phyloP scores from a whole-genome alignment of 2,888 invertebrate genomes.

The Scaeva pyrastri region DNA sequence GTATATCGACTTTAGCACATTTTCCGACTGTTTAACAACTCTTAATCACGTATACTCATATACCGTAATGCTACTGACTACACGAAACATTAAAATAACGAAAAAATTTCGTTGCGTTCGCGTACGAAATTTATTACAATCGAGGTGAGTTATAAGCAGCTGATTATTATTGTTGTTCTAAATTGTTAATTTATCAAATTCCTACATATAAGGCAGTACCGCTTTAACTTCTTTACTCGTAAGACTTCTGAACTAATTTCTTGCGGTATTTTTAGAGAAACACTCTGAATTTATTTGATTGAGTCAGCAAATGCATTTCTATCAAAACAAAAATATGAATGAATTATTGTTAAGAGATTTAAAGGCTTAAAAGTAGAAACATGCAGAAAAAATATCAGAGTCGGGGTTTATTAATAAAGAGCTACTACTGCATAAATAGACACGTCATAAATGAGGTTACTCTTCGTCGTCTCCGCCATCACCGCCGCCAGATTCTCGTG shows the following conservation, averaged over 20 bases:
- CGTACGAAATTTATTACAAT: conserved; percentile 60
- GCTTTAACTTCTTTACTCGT: background rate
- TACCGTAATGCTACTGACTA: conserved; percentile 42
- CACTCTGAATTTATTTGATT: background rate
- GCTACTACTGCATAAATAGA: background rate
- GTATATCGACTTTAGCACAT: conserved; percentile 9
- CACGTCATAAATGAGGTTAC: too few relatives aligned
- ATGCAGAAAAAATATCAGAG: background rate
- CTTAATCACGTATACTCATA: conserved; percentile 69
- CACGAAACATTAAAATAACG: conserved; percentile 47
- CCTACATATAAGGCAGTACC: background rate
- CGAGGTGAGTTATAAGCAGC: conserved; percentile 64
- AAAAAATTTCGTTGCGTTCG: conserved; percentile 61
- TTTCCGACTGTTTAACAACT: conserved; percentile 60
- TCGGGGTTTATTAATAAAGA: conserved; percentile 16
- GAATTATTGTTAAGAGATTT: background rate
- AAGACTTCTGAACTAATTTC: background rate
- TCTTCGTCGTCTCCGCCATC: too few relatives aligned
- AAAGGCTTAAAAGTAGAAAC: conserved; percentile 8
- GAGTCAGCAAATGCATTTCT: background rate
- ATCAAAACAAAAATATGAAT: background rate
- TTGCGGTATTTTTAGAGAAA: background rate
- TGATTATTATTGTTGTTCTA: conserved; percentile 57
- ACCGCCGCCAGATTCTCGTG: too few relatives aligned
- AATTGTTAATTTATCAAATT: conserved; percentile 72